Evolutionary conservation across 2,113 vertebrate species (phyloP), one percentile per base, ranked within the genome.

Genomic region (Stigmatopora argus): DNA sequence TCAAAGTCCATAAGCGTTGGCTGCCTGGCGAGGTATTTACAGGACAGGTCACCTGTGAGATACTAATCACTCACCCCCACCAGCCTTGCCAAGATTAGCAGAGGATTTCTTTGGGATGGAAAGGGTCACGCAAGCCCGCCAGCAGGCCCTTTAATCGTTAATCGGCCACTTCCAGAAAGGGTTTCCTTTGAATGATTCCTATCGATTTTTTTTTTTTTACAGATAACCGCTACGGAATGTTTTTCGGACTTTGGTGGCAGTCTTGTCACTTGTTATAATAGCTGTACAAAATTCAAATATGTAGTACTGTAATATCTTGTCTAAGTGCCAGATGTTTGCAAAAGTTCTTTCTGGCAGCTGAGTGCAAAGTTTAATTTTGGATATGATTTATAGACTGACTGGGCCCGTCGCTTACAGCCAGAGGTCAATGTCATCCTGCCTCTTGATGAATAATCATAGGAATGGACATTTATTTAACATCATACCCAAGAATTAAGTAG

Each of bases 41-140:
- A 61, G 79, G 62, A 73, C 85, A 83, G 84, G 84, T 85, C 78
- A 88, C 74, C 81, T 71, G 70, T 74, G 67, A 56, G 85, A 69
- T 70, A 64, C 59, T 61, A 61, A 61, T 61, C 59, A 19, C 26
- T 31, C 57, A 41, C 59, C 21, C 59, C 59, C 3, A 38, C 18
- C n/a, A 14, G 19, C 59, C 41, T 61, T 10, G 17, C 34, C 45
- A 51, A 13, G 86, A 90, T 91, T 91, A 90, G 80, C 19, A 53
- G 67, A 75, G 86, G 89, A 90, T 91, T 89, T 88, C 72, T 62
- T 66, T 12, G 21, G 76, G 75, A 73, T 82, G 76, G 69, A 68
- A 41, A 67, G 80, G 86, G 84, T 86, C 80, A 89, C 11, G 56
- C 56, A 75, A 73, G 71, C 72, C 52, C 57, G 68, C 47, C 49